Evolutionary conservation across 2,113 vertebrate species (phyloP), one percentile per base, ranked within the genome.

Genomic region (Myocastor coypus): DNA sequence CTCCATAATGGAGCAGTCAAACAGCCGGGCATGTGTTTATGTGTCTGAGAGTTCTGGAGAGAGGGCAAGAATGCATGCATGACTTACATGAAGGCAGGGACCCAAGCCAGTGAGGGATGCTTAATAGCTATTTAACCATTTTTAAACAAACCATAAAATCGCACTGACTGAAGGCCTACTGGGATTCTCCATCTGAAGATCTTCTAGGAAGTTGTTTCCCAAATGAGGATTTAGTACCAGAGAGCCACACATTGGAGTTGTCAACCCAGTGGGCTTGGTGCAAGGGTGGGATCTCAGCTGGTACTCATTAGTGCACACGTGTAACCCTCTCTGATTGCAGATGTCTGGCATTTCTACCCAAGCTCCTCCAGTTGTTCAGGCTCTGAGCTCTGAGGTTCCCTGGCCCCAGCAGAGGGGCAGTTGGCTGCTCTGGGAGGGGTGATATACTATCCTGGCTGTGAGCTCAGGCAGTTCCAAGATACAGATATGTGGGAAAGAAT

Each of bases 91-190:
- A 42, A 95, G 90, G 77, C 94, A 77, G 90, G 93, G 59, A 96
- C 12, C 63, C 84, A 40, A 71, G 85, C 86, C 71, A 57, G 92
- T 7, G 77, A 94, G 91, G 93, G 90, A 87, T 28, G 93, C 91
- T 97, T 92, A 91, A 91, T 63, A 91, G 92, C 52, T 97, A 85
- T 97, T 97, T 34, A 89, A 96, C 91, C 64, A 8, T 97, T 98
- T 96, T 91, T 87, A 97, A 98, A 95, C 89, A 97, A 98, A 95
- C 94, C 97, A 69, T 97, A 97, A 98, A 98, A 94, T 95, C 95
- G 75, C 82, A 93, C 91, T 98, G 97, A 98, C 97, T 95, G 88
- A 96, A 95, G 96, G 87, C 83, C 97, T 97, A 55, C 66, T 94
- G 97, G 97, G 92, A 34, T 96, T 95, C 88, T 97, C 91, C 88